Evolutionary conservation across 2,797 vertebrate genomes (phyloP).

Genomic region (Etheostoma perlongum): DNA sequence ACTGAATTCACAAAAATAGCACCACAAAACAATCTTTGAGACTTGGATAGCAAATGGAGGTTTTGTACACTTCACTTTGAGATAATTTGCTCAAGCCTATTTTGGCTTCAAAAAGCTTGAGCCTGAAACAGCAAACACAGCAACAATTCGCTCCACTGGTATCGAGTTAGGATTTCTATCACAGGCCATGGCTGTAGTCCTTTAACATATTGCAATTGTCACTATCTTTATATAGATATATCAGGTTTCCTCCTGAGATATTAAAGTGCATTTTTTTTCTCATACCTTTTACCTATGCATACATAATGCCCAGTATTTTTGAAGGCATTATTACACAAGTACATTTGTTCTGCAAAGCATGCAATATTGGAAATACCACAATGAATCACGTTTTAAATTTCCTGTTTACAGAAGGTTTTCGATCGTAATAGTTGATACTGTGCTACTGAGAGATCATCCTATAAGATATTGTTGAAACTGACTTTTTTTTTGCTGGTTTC

Average conservation of each 20-base stretch:
- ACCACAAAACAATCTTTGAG: background rate
- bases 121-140: conserved; percentile 19
- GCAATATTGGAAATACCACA: conserved; percentile 21
- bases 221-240: background rate
- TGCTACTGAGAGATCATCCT: conserved; percentile 33
- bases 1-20: conserved; percentile 20
- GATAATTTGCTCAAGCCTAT: conserved; percentile 23
- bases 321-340: conserved; percentile 3
- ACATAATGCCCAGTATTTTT: background rate
- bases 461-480: conserved; percentile 37
- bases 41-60: conserved; percentile 8
- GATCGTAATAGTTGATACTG: conserved; percentile 47
- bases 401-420: conserved; percentile 31
- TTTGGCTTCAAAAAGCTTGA: conserved; percentile 9
- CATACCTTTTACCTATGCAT: background rate
- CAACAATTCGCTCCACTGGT: conserved; percentile 12
- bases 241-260: conserved; percentile 3
- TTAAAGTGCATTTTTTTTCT: background rate
- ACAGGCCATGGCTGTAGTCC: conserved; percentile 5
- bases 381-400: conserved; percentile 64
- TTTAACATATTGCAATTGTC: conserved; percentile 24
- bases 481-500: conserved; percentile 16
- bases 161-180: conserved; percentile 27
- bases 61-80: conserved; percentile 23
- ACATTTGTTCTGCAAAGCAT: conserved; percentile 20